phyloP scores from a whole-genome alignment of 2,888 invertebrate species.

The Aphidius colemani region DNA sequence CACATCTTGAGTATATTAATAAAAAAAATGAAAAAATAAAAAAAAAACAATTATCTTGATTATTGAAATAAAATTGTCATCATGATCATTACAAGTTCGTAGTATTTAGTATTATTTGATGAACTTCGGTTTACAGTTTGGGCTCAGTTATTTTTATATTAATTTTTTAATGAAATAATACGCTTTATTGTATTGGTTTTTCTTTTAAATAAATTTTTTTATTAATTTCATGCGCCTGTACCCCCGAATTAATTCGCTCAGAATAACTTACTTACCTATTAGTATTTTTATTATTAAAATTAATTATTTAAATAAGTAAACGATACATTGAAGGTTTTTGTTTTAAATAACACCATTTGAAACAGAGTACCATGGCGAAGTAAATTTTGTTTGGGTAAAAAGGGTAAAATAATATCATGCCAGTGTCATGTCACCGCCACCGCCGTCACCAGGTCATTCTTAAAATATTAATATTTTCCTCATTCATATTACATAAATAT shows the following conservation, averaged over 20 bases:
- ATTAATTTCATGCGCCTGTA: constrained; percentile 15
- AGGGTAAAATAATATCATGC: neutral
- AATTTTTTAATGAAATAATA: neutral
- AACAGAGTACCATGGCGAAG: constrained; percentile 25
- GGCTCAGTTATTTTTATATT: constrained; percentile 21
- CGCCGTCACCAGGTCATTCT: constrained; percentile 24
- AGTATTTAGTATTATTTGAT: constrained; percentile 24
- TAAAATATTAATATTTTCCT: constrained; percentile 3
- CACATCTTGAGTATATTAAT: too few species aligned
- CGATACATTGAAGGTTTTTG: constrained; percentile 1
- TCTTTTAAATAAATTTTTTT: constrained; percentile 1
- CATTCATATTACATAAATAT: neutral
- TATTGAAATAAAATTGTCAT: too few species aligned
- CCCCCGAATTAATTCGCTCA: constrained; percentile 18
- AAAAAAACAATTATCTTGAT: too few species aligned
- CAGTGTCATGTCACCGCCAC: constrained; percentile 26
- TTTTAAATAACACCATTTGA: constrained; percentile 18
- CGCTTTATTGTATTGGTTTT: too few species aligned
- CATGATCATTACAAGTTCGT: neutral
- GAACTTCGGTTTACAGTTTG: constrained; percentile 31
- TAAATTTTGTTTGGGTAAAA: constrained; percentile 12
- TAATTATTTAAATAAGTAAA: neutral
- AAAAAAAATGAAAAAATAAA: neutral
- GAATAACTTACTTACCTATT: constrained; percentile 23
- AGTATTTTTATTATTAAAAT: constrained; percentile 1